Evolutionary conservation across 2,888 invertebrate genomes (phyloP), one percentile per base, ranked within the genome.

Genomic region (Drosophila rellima): DNA sequence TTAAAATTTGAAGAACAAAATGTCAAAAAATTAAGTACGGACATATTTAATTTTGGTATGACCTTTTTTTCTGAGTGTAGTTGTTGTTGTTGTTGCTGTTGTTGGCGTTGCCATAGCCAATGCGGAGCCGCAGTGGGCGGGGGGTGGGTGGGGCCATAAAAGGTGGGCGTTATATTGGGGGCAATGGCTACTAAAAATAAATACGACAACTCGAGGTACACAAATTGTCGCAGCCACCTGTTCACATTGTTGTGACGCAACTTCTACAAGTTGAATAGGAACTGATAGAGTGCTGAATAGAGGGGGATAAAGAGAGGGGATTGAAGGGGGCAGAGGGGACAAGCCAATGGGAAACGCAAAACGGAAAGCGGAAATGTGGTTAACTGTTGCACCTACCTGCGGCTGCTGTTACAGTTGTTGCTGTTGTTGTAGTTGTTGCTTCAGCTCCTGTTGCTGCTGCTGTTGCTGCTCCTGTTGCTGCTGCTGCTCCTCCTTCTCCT

Each of bases 151-250:
- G n/a, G 88, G 23, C 60, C 82, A 82, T 82, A 84, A 82, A 85
- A 82, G 45, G 70, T 68, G 78, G 61, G 74, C 57, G 65, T 51
- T 44, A 31, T 54, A 35, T 59, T 65, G 26, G 52, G 61, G 54
- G 61, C 73, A 61, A 48, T 37, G 85, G 88, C 82, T 84, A 84
- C 86, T 84, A 84, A 86, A 86, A 83, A 88, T 88, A 84, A 84
- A 88, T 88, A 86, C 76, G 57, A 78, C 61, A 68, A 76, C 68
- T 63, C 70, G 76, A 82, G 86, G 86, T 84, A 85, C 85, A 85
- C 89, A 83, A 87, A 88, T 86, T 83, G 89, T 88, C 86, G 84
- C 81, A 84, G 85, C 85, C 85, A 85, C 85, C 85, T 85, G 85
- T 85, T 85, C 89, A 85, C 89, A 89, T 74, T 87, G 83, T 87